Evolutionary conservation across 2,797 vertebrate species (phyloP), one percentile per base, ranked within the genome.

Genomic region (Melanotaenia pygmaea): DNA sequence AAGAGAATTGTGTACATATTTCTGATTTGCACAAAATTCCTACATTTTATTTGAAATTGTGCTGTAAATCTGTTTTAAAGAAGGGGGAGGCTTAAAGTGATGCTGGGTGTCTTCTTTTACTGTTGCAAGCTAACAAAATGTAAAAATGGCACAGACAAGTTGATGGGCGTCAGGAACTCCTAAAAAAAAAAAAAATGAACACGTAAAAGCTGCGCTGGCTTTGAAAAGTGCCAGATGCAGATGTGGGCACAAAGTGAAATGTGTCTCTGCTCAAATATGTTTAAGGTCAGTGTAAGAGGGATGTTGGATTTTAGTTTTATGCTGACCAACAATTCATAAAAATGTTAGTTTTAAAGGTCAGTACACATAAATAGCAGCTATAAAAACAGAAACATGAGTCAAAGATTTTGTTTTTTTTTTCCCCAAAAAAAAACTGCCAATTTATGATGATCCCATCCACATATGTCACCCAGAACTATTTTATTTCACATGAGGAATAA

Each of bases 311-410:
- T 66, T 54, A 24, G 16, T 59, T 75, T 45, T 22, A 16, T 22
- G 9, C 7, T 22, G 5, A 40, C 34, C 22, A 59, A 58, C 61
- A 54, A 43, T 35, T 60, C 11, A 8, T 34, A 40, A 16, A 61
- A 59, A 13, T 45, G 47, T n/a, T 26, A 16, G 59, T 50, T 68
- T 28, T 50, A 74, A 74, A 74, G 38, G 59, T 67, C 51, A 57
- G n/a, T 28, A 37, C 53, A 57, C 32, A 62, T 74, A 57, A 68
- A 54, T 20, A 32, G 20, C 35, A 40, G 50, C 63, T 53, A 9
- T 30, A 59, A 53, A 12, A 10, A 37, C 32, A 30, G 9, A 50
- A n/a, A 66, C 16, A 53, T 10, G 3, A 53, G n/a, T 66, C 51
- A 10, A 63, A 58, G 40, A 38, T 34, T n/a, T 2, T 3, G 4